A percentile compares a stretch with the other conserved stretches of the same genome.
These are phyloP conservation scores for Meriones psammophilus DNA, from an alignment of 2,797 vertebrate genomes.

Conservation along the genomic window DNA sequence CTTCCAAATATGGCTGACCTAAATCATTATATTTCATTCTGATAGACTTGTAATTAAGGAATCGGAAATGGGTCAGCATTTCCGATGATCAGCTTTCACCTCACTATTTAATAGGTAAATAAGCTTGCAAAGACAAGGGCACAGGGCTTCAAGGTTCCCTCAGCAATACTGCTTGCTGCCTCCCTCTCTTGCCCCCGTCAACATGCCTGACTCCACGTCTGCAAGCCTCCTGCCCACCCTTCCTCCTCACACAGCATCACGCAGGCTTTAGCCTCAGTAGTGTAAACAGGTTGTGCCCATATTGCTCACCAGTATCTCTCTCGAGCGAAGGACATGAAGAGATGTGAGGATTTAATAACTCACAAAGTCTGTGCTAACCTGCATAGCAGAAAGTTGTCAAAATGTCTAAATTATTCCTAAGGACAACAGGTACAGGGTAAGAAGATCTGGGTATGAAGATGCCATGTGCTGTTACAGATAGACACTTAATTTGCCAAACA, in stretches of 20 bases:
- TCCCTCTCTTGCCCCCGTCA: not conserved
- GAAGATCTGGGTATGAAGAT: not conserved
- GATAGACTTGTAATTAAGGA: not conserved
- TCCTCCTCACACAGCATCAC: not conserved
- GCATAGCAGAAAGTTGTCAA: not conserved
- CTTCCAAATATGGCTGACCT: not conserved
- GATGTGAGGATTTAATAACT: not conserved
- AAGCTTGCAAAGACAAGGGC: not conserved
- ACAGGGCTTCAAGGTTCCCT: too few relatives aligned
- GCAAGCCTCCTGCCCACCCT: not conserved
- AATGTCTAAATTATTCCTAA: slow-evolving; percentile 1
- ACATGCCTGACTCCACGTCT: not conserved
- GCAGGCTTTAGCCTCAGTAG: not conserved
- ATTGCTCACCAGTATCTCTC: not conserved
- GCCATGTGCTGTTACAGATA: not conserved
- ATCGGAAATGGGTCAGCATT: not conserved
- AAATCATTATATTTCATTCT: not conserved
- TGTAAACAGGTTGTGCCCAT: not conserved
- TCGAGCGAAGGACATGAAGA: not conserved
- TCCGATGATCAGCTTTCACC: not conserved
- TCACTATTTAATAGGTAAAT: not conserved
- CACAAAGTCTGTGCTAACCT: not conserved
- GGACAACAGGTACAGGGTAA: not conserved
- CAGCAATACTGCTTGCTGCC: not conserved
- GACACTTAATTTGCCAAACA: not conserved